phyloP scores from a whole-genome alignment of 35 echinoderm and acorn worm species.

The Amphiura filiformis region DNA sequence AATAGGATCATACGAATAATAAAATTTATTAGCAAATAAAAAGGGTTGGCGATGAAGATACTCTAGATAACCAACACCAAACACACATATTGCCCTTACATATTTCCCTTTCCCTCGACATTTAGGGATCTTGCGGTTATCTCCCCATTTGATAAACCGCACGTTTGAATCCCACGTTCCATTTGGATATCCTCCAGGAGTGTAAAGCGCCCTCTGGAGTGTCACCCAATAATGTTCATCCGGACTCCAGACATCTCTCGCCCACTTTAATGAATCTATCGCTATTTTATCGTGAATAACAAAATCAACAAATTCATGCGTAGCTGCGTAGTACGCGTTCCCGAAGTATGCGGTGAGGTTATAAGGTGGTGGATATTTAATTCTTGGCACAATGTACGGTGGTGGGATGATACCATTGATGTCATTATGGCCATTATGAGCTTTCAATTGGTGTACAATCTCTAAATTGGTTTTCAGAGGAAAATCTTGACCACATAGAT shows the following conservation, averaged over 20 bases:
- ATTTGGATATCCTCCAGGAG: conserved; percentile 54
- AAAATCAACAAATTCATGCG: conserved; percentile 41
- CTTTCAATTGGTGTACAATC: conserved; percentile 62
- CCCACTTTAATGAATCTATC: conserved; percentile 45
- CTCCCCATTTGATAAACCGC: conserved; percentile 37
- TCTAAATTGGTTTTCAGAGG: conserved; percentile 85
- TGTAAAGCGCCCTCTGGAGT: conserved; percentile 10
- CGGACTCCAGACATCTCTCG: conserved; percentile 43
- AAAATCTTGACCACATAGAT: conserved; percentile 77
- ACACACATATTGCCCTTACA: conserved; percentile 43
- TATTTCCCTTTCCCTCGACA: conserved; percentile 60
- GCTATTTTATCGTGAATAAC: conserved; percentile 29
- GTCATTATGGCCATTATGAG: conserved; percentile 45
- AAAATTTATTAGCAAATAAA: conserved; percentile 67
- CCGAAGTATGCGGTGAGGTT: conserved; percentile 61
- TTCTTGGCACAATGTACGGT: conserved; percentile 8
- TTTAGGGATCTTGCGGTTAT: conserved; percentile 7
- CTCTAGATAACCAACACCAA: conserved; percentile 44
- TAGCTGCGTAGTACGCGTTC: conserved; percentile 46
- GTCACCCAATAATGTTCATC: conserved; percentile 60
- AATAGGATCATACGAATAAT: conserved; percentile 57
- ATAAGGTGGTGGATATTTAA: conserved; percentile 63
- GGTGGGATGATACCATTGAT: conserved; percentile 28
- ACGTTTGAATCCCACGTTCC: conserved; percentile 29
- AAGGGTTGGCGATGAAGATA: conserved; percentile 42